Conservation (phyloP, 2,888 invertebrate species). For the Brachyptera risi region DNA sequence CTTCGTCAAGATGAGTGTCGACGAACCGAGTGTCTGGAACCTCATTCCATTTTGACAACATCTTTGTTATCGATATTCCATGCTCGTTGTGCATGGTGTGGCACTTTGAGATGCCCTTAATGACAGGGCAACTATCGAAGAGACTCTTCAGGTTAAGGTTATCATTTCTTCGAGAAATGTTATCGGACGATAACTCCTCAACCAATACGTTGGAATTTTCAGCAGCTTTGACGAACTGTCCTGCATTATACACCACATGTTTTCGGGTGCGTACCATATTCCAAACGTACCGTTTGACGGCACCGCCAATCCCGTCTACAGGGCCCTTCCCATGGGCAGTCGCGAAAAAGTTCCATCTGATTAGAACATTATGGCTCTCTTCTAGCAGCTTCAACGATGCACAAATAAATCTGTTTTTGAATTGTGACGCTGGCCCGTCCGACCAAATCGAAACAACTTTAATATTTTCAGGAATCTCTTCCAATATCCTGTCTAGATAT, state of each 20-base stretch:
- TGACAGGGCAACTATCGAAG: neutral
- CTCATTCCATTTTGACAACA: too few species aligned
- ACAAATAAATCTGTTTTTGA: neutral
- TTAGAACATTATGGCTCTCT: neutral
- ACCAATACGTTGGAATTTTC: neutral
- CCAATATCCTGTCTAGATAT: too few species aligned
- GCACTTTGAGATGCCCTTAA: neutral
- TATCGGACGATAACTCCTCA: neutral
- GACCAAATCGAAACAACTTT: too few species aligned
- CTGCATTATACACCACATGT: neutral
- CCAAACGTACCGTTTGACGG: neutral
- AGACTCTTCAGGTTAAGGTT: neutral
- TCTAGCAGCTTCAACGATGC: neutral
- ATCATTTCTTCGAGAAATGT: neutral
- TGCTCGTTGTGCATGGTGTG: too few species aligned
- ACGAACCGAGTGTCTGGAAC: too few species aligned
- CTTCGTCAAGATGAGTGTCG: too few species aligned
- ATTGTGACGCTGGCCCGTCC: too few species aligned
- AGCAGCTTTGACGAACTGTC: neutral
- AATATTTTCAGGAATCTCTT: too few species aligned
- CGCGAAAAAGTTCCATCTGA: neutral
- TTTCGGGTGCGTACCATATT: neutral
- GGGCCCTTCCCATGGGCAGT: slow-evolving; percentile 2
- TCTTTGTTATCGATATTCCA: too few species aligned
- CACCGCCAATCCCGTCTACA: slow-evolving; percentile 13